These are phyloP conservation scores for Gadopsis marmoratus DNA, from an alignment of 2,797 vertebrate species.

Conservation along the genomic window DNA sequence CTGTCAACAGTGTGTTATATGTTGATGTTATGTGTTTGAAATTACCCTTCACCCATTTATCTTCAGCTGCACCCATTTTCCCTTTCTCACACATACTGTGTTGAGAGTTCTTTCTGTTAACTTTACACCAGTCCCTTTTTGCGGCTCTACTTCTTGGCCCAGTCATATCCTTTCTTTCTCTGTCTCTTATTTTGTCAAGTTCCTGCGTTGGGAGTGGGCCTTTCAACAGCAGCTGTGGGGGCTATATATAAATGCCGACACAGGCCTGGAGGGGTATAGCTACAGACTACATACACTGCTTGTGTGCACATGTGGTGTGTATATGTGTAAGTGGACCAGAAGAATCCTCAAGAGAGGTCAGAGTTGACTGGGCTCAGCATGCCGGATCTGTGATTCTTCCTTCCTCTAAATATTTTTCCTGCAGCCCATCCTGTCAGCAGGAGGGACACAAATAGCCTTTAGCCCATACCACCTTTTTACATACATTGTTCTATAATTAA, in stretches of 20 bases:
- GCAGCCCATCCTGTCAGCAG: slow-evolving; percentile 79
- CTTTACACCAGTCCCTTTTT: slow-evolving; percentile 2
- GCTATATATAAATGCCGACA: slow-evolving; percentile 83
- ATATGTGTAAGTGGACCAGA: slow-evolving; percentile 34
- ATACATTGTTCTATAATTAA: slow-evolving; percentile 27
- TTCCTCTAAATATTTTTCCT: slow-evolving; percentile 83
- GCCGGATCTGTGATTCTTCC: slow-evolving; percentile 78
- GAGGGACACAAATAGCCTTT: slow-evolving; percentile 71
- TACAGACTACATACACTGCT: slow-evolving; percentile 45
- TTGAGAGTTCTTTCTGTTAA: slow-evolving; percentile 22
- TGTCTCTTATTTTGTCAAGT: slow-evolving; percentile 73
- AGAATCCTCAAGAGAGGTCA: slow-evolving; percentile 68
- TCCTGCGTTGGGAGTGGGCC: slow-evolving; percentile 77
- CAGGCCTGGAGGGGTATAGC: slow-evolving; percentile 47
- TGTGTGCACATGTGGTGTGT: slow-evolving; percentile 47
- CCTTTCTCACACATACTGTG: slow-evolving; percentile 2
- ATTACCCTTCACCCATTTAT: slow-evolving; percentile 6
- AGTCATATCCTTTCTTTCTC: slow-evolving; percentile 33
- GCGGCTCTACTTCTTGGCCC: slow-evolving; percentile 24
- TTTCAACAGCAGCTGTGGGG: slow-evolving; percentile 83
- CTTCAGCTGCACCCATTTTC: slow-evolving; percentile 18
- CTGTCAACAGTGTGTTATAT: slow-evolving; percentile 9
- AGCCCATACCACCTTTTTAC: slow-evolving; percentile 32
- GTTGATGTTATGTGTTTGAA: slow-evolving; percentile 2
- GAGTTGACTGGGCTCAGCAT: slow-evolving; percentile 65